Conservation (phyloP, 1,140 invertebrate genomes). For the Steinernema feltiae region DNA sequence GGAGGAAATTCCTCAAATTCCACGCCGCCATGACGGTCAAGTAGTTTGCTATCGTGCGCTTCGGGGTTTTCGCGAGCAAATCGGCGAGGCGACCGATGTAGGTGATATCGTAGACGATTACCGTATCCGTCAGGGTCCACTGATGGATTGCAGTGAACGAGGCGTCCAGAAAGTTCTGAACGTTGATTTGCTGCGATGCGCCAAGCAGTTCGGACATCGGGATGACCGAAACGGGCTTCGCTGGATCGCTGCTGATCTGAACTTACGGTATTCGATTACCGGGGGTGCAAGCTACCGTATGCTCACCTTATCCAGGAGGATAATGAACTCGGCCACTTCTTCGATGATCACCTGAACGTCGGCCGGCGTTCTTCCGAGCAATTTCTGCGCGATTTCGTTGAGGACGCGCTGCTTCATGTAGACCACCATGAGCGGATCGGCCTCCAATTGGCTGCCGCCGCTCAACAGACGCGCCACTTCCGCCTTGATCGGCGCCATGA, state of each 20-base stretch:
- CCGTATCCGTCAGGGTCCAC: slow-evolving; percentile 24
- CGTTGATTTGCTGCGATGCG: slow-evolving; percentile 7
- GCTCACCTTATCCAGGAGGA: slow-evolving; percentile 13
- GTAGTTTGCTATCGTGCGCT: slow-evolving; percentile 29
- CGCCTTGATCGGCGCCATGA: slow-evolving; percentile 18
- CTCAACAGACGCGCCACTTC: slow-evolving; percentile 22
- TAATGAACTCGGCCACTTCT: slow-evolving; percentile 23
- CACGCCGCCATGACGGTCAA: slow-evolving; percentile 20
- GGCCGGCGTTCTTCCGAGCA: slow-evolving; percentile 7
- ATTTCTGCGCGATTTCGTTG: neutral
- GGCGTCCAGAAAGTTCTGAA: slow-evolving; percentile 26
- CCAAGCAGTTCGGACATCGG: neutral
- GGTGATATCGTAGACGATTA: slow-evolving; percentile 26
- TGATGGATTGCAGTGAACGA: slow-evolving; percentile 21
- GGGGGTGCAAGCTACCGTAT: neutral
- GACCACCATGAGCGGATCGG: slow-evolving; percentile 20
- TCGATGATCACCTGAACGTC: slow-evolving; percentile 16
- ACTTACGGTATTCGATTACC: too few relatives aligned
- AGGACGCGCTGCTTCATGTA: slow-evolving; percentile 2
- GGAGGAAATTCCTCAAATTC: slow-evolving; percentile 23
- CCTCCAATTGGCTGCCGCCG: slow-evolving; percentile 21
- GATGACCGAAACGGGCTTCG: neutral
- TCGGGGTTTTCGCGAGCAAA: slow-evolving; percentile 10
- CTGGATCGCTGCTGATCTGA: neutral
- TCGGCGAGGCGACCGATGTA: slow-evolving; percentile 20